Percentiles rank a stretch among this genome's conserved stretches.
Conservation (phyloP, 2,113 vertebrate species). For the Corythaixoides concolor region DNA sequence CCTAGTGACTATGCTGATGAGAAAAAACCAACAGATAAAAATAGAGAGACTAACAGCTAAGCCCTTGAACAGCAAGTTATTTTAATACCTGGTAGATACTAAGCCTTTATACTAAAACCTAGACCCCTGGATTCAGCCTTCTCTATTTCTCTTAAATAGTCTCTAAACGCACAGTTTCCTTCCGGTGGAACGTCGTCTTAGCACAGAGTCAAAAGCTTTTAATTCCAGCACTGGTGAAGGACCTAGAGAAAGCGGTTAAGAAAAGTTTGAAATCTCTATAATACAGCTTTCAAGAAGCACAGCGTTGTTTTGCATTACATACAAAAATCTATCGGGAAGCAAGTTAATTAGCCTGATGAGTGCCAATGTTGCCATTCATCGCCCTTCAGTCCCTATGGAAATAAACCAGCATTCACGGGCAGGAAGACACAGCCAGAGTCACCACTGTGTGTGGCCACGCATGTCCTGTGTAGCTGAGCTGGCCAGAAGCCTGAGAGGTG, state of each 20-base stretch:
- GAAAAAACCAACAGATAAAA: background rate
- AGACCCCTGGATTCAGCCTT: background rate
- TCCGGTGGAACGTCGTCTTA: background rate
- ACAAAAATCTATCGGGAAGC: background rate
- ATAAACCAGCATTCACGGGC: background rate
- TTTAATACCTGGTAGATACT: background rate
- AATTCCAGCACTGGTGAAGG: background rate
- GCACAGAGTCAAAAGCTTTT: background rate
- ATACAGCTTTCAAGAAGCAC: background rate
- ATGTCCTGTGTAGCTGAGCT: background rate
- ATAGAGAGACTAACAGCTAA: background rate
- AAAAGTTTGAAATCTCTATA: background rate
- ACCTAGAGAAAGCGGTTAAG: background rate
- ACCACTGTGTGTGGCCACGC: background rate
- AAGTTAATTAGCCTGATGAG: constrained; percentile 9
- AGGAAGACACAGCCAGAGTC: background rate
- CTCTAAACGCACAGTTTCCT: background rate
- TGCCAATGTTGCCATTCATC: background rate
- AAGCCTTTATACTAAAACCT: background rate
- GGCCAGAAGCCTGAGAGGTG: background rate
- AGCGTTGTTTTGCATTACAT: background rate
- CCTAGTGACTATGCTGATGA: background rate
- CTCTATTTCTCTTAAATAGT: background rate
- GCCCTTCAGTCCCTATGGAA: background rate
- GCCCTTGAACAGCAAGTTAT: background rate